Conservation (phyloP, 2,797 vertebrate species). For the Hypotaenidia okinawae region DNA sequence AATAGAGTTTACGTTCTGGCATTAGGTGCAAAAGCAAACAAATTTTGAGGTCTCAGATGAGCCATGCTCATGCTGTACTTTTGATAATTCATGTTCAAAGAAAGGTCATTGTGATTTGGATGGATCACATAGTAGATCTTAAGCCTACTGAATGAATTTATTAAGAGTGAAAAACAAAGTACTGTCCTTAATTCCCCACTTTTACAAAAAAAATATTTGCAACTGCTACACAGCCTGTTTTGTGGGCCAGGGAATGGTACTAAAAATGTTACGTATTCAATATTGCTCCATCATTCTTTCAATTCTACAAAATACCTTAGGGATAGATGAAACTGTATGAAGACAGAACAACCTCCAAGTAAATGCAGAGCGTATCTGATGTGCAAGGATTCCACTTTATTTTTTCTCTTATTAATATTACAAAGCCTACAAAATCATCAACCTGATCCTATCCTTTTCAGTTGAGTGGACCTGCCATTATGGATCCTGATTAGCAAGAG, state of each 20-base stretch:
- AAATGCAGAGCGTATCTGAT: neutral
- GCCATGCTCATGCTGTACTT: neutral
- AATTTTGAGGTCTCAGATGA: conserved; percentile 30
- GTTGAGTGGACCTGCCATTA: neutral
- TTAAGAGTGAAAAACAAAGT: neutral
- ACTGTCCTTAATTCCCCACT: neutral
- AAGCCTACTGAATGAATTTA: neutral
- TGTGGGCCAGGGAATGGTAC: neutral
- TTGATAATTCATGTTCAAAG: neutral
- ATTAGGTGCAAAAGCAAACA: conserved; percentile 43
- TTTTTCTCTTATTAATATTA: neutral
- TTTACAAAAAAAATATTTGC: neutral
- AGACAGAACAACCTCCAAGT: neutral
- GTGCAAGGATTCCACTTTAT: neutral
- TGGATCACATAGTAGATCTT: neutral
- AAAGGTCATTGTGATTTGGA: neutral
- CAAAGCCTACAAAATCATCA: neutral
- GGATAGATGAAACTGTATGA: neutral
- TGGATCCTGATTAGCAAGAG: neutral
- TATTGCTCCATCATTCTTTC: neutral
- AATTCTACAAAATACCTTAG: neutral
- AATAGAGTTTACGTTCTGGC: conserved; percentile 41
- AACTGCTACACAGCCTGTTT: neutral
- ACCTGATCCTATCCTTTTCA: neutral
- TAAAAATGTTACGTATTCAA: neutral